Evolutionary conservation across 2,888 invertebrate species (phyloP), one percentile per base, ranked within the genome.

Genomic region (Eilema griseolum): DNA sequence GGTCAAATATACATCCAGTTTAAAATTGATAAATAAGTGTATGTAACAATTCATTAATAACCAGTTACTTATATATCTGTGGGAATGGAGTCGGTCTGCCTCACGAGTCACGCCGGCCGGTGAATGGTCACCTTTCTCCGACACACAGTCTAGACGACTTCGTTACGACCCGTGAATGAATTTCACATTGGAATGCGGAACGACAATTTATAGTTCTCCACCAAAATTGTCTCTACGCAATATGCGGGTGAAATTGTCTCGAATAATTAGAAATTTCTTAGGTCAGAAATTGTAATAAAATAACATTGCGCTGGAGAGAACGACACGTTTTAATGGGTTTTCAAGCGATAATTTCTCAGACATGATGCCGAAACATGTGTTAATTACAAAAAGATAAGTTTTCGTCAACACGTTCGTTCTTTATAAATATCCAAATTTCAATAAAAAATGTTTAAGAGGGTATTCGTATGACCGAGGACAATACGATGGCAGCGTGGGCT

Each of bases 121-220:
- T 92, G 94, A 94, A 93, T 94, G 94, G 93, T 92, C 93, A 95
- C 95, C 95, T 95, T 95, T 95, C 95, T 93, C 95, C 95, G 94
- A 92, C 94, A 90, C 90, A 92, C 91, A 89, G 95, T 95, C 94
- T 95, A 93, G 94, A 92, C 93, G 88, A 89, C 88, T 92, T 90
- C 88, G 90, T 87, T 89, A 86, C 91, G 89, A 89, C 90, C 93
- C 86, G 92, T 95, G 93, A 94, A 94, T 95, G 95, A 94, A 92
- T 90, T 91, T 88, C 89, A 89, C 91, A 89, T 91, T 77, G 94
- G 95, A 94, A 95, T 94, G 94, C 94, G 94, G 95, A 93, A 94
- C 92, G 87, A 82, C 89, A 85, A 92, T 93, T 93, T 91, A 90
- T 90, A 86, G 83, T 85, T 78, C 88, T 86, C 86, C 86, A 85